Conservation (phyloP, 1,140 invertebrate species). For the Papilio polyxenes region DNA sequence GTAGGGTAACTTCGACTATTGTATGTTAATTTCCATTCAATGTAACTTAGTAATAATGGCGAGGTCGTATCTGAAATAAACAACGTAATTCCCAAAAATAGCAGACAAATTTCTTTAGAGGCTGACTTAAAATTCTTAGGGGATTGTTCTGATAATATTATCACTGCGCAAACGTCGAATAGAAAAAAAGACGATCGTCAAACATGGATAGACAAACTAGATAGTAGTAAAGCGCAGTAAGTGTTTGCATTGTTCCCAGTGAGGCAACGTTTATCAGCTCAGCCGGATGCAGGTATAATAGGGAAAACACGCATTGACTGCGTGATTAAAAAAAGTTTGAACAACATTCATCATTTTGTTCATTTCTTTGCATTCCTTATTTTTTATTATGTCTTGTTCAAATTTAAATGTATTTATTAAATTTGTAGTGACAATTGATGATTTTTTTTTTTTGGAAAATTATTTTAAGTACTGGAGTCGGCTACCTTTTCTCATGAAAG, state of each 20-base stretch:
- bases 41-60: background rate
- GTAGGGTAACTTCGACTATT: background rate
- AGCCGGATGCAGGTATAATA: constrained; percentile 59
- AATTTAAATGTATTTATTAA: background rate
- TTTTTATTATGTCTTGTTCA: background rate
- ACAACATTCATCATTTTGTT: background rate
- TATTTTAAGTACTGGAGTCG: no score
- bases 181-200: constrained; percentile 19
- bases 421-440: no score
- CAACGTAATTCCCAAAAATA: background rate
- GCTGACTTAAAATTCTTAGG: background rate
- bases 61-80: background rate
- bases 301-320: constrained; percentile 38
- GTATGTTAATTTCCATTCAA: background rate
- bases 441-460: no score
- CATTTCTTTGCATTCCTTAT: background rate
- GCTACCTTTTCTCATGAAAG: no score
- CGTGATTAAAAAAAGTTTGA: background rate
- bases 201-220: constrained; percentile 5
- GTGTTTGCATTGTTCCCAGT: constrained; percentile 48
- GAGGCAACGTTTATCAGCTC: constrained; percentile 63
- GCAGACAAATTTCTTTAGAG: background rate
- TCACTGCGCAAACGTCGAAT: constrained; percentile 2
- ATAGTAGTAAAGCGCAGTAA: background rate
- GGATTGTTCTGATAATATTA: background rate